Evolutionary conservation across 2,797 vertebrate species (phyloP), one percentile per base, ranked within the genome.

Genomic region (Moxostoma hubbsi): DNA sequence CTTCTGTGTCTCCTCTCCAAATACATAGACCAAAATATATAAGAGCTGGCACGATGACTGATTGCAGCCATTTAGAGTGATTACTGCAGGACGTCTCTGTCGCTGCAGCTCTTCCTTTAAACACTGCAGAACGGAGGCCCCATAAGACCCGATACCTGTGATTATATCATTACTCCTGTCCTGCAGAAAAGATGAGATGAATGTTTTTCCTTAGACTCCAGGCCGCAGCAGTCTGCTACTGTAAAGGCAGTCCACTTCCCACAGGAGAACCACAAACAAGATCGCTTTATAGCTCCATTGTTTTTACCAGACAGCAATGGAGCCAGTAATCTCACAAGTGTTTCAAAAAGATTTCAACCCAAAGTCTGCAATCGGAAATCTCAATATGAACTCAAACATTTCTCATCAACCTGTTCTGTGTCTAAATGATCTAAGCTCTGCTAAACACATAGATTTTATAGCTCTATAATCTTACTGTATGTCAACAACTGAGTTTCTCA

Each of bases 141-240:
- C 51, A 70, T 18, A 55, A 81, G 75, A 85, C 83, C 51, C 18
- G 64, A 76, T 82, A 81, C 68, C 82, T 83, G 74, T 75, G 24
- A 90, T 88, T 83, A 90, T 88, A 79, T 86, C 84, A 84, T 88
- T 85, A 87, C 72, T 80, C 66, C 55, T 79, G 78, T 0, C 50
- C 83, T 13, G 70, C 66, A 73, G 80, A 62, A 47, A 83, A 76
- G 82, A 80, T 71, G 18, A 77, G 80, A 77, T n/a, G 15, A 67
- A 53, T 85, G 78, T 80, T 67, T 79, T 79, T 55, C 18, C 68
- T 81, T 16, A 9, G 36, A 73, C 76, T 68, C 9, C 71, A 45
- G 55, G 80, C 63, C 73, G 59, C 76, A 77, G 83, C 70, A 80
- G 67, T 78, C 16, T 46, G 66, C 81, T 73, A 70, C 50, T 73